Evolutionary conservation across 2,888 invertebrate species (phyloP).

Genomic region (Cerceris rybyensis): DNA sequence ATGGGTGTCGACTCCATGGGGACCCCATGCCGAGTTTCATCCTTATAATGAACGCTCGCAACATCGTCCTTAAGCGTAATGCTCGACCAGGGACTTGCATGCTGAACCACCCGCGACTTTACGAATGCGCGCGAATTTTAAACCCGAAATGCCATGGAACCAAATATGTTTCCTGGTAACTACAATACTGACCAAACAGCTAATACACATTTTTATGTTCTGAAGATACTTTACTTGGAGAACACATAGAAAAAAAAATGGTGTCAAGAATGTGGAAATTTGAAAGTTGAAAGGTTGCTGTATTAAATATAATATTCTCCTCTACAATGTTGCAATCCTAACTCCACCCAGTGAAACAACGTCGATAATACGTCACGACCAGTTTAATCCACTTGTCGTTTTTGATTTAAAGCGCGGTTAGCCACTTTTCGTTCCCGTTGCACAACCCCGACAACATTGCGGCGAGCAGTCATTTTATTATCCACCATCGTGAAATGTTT

Average conservation of each 20-base stretch:
- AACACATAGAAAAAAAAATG: too few species aligned
- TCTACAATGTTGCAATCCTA: too few species aligned
- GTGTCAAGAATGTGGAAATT: too few species aligned
- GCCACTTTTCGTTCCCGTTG: slow-evolving; percentile 40
- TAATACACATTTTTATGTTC: background rate
- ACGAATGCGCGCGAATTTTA: slow-evolving; percentile 15
- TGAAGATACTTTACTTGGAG: too few species aligned
- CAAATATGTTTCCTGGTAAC: background rate
- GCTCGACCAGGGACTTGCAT: slow-evolving; percentile 40
- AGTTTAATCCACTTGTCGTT: slow-evolving; percentile 57
- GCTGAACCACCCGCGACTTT: slow-evolving; percentile 30
- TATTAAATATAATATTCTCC: too few species aligned
- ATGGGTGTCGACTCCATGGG: slow-evolving; percentile 74
- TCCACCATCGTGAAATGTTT: background rate
- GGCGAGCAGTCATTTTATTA: slow-evolving; percentile 42
- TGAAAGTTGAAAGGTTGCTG: too few species aligned
- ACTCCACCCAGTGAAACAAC: slow-evolving; percentile 47
- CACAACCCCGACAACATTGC: slow-evolving; percentile 51
- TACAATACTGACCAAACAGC: background rate
- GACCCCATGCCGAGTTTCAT: slow-evolving; percentile 74
- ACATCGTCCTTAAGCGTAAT: slow-evolving; percentile 70
- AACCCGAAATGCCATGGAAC: slow-evolving; percentile 14
- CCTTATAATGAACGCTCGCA: slow-evolving; percentile 74
- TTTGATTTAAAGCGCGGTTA: slow-evolving; percentile 55
- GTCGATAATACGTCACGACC: slow-evolving; percentile 52